These are phyloP conservation scores for Astreopora myriophthalma DNA, from an alignment of 64 coral and sea anemone genomes.

Conservation along the genomic window DNA sequence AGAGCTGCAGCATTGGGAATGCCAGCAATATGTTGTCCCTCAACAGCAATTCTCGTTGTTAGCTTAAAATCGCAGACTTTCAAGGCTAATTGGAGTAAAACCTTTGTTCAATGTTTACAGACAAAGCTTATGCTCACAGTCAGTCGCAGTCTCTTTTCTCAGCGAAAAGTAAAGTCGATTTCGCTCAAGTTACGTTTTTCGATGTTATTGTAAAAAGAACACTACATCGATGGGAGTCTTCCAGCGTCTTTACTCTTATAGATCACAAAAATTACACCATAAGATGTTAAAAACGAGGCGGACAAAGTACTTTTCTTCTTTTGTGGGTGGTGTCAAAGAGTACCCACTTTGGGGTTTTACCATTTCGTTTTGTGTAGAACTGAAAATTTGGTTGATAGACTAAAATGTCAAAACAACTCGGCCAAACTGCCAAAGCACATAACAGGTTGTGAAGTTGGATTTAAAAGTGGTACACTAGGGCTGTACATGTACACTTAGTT, in stretches of 20 bases:
- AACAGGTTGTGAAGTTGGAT: too few species aligned
- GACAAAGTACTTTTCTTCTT: constrained; percentile 8
- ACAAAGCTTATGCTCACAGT: background rate
- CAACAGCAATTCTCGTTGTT: constrained; percentile 4
- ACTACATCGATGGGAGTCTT: background rate
- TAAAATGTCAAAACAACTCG: constrained; percentile 8
- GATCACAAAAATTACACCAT: background rate
- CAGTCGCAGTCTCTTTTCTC: background rate
- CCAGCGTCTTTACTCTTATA: background rate
- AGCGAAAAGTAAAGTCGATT: background rate
- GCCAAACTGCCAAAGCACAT: too few species aligned
- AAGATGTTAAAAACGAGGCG: background rate
- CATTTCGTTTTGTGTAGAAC: background rate
- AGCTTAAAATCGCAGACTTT: background rate
- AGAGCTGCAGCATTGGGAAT: background rate
- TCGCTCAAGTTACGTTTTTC: background rate
- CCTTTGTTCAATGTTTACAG: background rate
- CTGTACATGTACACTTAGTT: too few species aligned
- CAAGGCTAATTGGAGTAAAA: background rate
- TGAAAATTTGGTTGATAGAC: background rate
- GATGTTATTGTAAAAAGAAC: background rate
- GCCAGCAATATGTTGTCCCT: constrained; percentile 8
- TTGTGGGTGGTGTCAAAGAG: background rate
- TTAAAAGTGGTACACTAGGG: too few species aligned
- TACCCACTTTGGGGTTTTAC: background rate